phyloP scores from a whole-genome alignment of 2,113 vertebrate genomes.

The Saccopteryx bilineata region DNA sequence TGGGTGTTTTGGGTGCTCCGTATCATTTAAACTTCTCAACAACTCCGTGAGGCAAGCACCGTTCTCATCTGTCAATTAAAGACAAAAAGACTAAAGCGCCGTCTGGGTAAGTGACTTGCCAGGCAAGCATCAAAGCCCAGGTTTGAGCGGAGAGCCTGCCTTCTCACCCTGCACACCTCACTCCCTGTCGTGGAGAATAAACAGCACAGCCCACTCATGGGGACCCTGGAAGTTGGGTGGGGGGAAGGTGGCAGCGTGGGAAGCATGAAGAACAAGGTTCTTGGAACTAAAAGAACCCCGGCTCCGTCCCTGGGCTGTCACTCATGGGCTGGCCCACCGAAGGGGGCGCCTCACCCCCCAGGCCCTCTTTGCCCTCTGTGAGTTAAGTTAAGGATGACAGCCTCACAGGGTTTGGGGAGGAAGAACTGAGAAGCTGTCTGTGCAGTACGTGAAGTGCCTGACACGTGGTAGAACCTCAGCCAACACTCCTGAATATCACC shows the following conservation, averaged over 20 bases:
- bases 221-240: rapidly evolving
- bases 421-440: not conserved
- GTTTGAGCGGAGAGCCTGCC: not conserved
- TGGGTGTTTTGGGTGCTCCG: not conserved
- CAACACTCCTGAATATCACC: not conserved
- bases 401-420: not conserved
- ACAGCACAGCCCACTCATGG: rapidly evolving
- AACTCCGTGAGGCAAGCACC: not conserved
- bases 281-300: not conserved
- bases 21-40: not conserved
- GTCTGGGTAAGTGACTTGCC: not conserved
- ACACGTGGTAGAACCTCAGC: not conserved
- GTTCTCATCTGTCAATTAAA: not conserved
- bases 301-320: not conserved
- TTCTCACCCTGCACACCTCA: not conserved
- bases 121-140: not conserved
- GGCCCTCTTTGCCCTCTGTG: not conserved
- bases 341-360: not conserved
- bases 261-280: not conserved
- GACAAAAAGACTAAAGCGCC: not conserved
- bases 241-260: not conserved
- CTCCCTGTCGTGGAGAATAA: rapidly evolving
- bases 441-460: not conserved
- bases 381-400: not conserved
- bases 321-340: not conserved